Conservation (phyloP, 2,797 vertebrate genomes). For the Oreochromis grahami region DNA sequence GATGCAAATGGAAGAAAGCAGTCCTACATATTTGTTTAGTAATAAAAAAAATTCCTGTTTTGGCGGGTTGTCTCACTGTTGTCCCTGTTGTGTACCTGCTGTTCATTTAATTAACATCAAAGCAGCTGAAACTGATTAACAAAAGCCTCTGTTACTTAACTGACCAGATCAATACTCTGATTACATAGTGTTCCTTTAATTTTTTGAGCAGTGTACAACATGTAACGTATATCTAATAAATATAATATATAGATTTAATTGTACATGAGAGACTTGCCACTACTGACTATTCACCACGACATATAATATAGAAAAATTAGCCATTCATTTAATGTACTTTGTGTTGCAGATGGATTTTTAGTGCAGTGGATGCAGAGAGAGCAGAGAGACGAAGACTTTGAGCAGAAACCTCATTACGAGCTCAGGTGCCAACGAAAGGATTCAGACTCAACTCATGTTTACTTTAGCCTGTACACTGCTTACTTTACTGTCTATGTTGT, state of each 20-base stretch:
- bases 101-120: neutral
- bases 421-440: constrained; percentile 1
- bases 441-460: neutral
- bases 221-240: neutral
- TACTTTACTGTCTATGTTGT: neutral
- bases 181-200: neutral
- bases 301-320: neutral
- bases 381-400: neutral
- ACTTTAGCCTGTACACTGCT: neutral
- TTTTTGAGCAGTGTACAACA: neutral
- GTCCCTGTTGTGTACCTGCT: accelerated
- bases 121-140: neutral
- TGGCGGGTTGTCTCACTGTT: neutral
- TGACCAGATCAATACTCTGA: neutral
- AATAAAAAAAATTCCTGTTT: neutral
- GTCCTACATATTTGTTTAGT: neutral
- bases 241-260: neutral
- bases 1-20: neutral
- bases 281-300: neutral
- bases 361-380: neutral
- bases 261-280: neutral
- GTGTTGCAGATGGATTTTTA: constrained; percentile 49
- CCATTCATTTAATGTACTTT: neutral
- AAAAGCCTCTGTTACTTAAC: neutral
- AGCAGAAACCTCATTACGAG: neutral